Base-by-base conservation (phyloP, 2,888 invertebrate genomes). In the Onchidella celtica region DNA sequence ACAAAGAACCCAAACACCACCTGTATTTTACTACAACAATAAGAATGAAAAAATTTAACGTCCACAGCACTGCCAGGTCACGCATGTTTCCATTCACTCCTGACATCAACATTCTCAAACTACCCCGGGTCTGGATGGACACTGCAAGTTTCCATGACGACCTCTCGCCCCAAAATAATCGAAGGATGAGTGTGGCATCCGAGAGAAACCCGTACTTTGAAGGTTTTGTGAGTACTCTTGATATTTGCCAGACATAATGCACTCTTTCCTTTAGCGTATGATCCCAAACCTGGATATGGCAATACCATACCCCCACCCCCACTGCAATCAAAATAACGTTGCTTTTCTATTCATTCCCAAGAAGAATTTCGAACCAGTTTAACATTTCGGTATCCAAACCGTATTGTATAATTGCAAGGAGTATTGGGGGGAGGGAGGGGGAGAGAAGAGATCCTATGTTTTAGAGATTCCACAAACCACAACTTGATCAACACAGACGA, bases 41-140 rank as follows among this genome's bases (percentile, higher is more conserved):
- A n/a, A n/a, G n/a, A n/a, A n/a, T n/a, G n/a, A n/a, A n/a, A n/a
- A n/a, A n/a, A n/a, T n/a, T n/a, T n/a, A n/a, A n/a, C n/a, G 32
- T 3, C n/a, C 4, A 17, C 34, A 79, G 73, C 3, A 2, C 24
- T 4, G 65, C 38, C 17, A 84, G 77, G 59, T 83, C 84, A n/a
- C 83, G 84, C 29, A 69, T 83, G 38, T 55, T 69, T 27, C 47
- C 55, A 14, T 59, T 78, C 38, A 47, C 68, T 3, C 75, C 85
- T 24, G 85, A 86, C 74, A 82, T 85, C 47, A 85, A 81, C 38
- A 70, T 86, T 72, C 83, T 86, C 24, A 86, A 86, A 59, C 81
- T 86, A 32, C 86, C 85, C 63, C 61, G 85, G 29, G 85, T 86
- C 55, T 86, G 85, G 85, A 87, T 87, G 86, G 86, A 87, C 75